phyloP scores from a whole-genome alignment of 2,113 vertebrate genomes.

The Maccullochella peelii region DNA sequence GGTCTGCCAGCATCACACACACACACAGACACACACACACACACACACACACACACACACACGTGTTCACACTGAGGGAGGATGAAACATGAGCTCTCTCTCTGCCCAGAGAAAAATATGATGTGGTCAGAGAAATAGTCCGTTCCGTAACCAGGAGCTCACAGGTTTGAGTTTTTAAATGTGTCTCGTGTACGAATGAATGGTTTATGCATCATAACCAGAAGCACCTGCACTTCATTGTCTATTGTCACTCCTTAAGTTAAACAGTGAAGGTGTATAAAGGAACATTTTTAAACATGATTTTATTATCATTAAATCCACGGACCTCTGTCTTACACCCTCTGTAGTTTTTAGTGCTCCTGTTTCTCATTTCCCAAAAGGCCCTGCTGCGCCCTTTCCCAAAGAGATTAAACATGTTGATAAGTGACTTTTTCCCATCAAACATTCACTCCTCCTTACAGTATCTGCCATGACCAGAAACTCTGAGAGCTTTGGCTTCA shows the following conservation, averaged over 20 bases:
- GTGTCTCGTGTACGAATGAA: background rate
- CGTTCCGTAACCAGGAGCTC: constrained; percentile 3
- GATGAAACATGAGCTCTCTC: constrained; percentile 38
- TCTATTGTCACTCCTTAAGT: background rate
- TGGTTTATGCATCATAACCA: background rate
- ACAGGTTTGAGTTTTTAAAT: constrained; percentile 24
- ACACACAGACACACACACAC: constrained; percentile 13
- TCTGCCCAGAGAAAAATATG: constrained; percentile 27
- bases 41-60: constrained; percentile 8
- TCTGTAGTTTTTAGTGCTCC: background rate
- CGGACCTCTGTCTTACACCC: background rate
- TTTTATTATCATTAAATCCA: too few species aligned
- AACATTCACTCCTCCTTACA: too few species aligned
- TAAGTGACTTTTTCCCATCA: background rate
- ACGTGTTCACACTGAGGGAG: constrained; percentile 18
- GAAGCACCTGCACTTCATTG: background rate
- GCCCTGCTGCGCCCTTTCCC: background rate
- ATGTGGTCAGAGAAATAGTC: constrained; percentile 27
- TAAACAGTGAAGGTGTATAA: background rate
- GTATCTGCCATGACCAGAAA: background rate
- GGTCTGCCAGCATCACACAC: constrained; percentile 39
- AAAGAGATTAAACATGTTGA: background rate
- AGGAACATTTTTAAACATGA: background rate
- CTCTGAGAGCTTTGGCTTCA: too few species aligned
- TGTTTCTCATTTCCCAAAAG: background rate